Conservation (phyloP, 2,113 vertebrate species). For the Lagopus leucura region DNA sequence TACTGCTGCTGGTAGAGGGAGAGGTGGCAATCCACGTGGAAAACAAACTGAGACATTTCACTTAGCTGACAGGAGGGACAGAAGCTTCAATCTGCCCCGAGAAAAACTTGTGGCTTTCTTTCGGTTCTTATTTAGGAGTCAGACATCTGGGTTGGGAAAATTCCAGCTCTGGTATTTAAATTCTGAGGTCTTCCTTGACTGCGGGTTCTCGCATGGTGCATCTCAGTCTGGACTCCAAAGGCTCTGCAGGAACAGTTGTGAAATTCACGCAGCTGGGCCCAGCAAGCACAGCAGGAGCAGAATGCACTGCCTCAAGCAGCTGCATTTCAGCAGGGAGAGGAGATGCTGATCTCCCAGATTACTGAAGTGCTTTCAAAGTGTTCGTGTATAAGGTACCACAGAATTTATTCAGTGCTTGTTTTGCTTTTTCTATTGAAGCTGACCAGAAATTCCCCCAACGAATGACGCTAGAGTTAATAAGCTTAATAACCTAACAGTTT, state of each 20-base stretch:
- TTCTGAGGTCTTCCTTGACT: neutral
- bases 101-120: neutral
- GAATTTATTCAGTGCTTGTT: conserved; percentile 58
- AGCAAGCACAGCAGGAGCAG: neutral
- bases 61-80: neutral
- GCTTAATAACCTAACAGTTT: conserved; percentile 66
- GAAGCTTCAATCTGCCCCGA: neutral
- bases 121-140: neutral
- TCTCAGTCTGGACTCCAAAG: fast-evolving
- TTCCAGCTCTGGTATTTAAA: neutral
- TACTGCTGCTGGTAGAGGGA: neutral
- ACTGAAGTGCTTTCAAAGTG: conserved; percentile 44
- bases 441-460: conserved; percentile 63
- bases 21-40: neutral
- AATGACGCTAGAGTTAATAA: conserved; percentile 43
- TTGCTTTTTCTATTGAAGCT: conserved; percentile 48
- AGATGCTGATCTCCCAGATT: conserved; percentile 31
- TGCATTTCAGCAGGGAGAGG: conserved; percentile 17
- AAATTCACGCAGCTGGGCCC: conserved; percentile 33
- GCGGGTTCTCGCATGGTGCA: neutral
- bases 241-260: neutral
- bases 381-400: neutral
- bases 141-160: neutral
- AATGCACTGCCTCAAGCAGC: neutral
- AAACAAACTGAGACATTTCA: conserved; percentile 26